These are phyloP conservation scores for Drosophila melanosoma DNA, from an alignment of 2,888 invertebrate species.

Conservation along the genomic window DNA sequence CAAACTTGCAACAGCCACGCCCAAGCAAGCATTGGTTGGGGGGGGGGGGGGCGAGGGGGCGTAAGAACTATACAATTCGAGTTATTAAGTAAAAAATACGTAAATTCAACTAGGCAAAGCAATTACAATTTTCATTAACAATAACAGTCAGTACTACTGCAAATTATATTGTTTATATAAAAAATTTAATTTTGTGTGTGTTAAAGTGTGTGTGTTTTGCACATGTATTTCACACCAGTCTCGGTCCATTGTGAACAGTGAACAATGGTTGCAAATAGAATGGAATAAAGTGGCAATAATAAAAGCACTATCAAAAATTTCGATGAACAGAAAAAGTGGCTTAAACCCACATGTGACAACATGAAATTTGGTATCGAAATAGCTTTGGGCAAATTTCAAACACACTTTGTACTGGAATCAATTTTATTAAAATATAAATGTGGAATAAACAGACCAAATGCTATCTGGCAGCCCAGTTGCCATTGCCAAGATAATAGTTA, in stretches of 20 bases:
- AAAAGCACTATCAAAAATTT: neutral
- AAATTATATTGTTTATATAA: neutral
- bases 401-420: neutral
- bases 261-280: neutral
- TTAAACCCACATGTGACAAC: neutral
- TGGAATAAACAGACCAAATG: neutral
- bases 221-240: neutral
- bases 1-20: slow-evolving; percentile 40
- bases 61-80: slow-evolving; percentile 12
- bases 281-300: neutral
- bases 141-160: neutral
- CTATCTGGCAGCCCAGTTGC: neutral
- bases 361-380: neutral
- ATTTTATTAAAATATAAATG: neutral
- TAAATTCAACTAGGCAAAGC: slow-evolving; percentile 24
- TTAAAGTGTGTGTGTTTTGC: neutral
- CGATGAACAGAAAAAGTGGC: neutral
- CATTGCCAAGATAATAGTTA: too few relatives aligned
- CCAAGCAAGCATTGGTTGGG: neutral
- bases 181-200: neutral
- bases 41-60: neutral
- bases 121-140: slow-evolving; percentile 41
- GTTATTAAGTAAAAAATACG: slow-evolving; percentile 26
- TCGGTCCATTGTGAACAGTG: neutral
- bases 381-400: neutral